Percentiles rank a stretch among this genome's conserved stretches.
These are phyloP conservation scores for Aspidoscelis tigris DNA, from an alignment of 2,113 vertebrate species.

Conservation along the genomic window DNA sequence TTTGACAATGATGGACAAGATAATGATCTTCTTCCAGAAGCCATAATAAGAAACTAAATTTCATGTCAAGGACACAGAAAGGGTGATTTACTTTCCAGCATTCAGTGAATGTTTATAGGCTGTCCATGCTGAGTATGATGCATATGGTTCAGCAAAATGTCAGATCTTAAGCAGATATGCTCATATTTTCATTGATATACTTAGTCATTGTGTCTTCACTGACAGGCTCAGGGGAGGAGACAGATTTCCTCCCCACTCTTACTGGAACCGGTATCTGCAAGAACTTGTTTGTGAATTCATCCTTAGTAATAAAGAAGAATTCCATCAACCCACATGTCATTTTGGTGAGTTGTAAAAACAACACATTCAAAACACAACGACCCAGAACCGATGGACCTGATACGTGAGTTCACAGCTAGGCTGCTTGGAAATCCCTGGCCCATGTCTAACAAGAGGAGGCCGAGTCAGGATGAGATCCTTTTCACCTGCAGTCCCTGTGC, in stretches of 20 bases:
- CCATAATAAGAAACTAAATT: slow-evolving; percentile 11
- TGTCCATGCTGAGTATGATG: slow-evolving; percentile 45
- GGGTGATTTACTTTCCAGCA: slow-evolving; percentile 55
- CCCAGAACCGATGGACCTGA: neutral
- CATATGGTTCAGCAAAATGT: slow-evolving; percentile 56
- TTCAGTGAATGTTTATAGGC: slow-evolving; percentile 62
- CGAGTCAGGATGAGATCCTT: too few relatives aligned
- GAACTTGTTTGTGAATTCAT: slow-evolving; percentile 22
- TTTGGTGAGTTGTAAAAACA: slow-evolving; percentile 23
- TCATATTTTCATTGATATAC: slow-evolving; percentile 44
- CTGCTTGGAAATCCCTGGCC: too few relatives aligned
- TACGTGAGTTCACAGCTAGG: too few relatives aligned
- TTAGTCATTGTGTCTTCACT: slow-evolving; percentile 6
- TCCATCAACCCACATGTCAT: slow-evolving; percentile 32
- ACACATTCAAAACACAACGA: neutral
- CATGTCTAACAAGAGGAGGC: too few relatives aligned
- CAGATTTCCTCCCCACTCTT: neutral
- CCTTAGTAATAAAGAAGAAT: slow-evolving; percentile 51
- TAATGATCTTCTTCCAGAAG: slow-evolving; percentile 16
- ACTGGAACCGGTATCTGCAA: neutral
- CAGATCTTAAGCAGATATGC: slow-evolving; percentile 57
- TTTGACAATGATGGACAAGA: neutral
- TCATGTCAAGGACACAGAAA: slow-evolving; percentile 31
- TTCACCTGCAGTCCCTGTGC: too few relatives aligned
- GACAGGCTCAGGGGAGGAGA: neutral